Conservation (phyloP, 2,113 vertebrate genomes). For the Xenus cinereus region DNA sequence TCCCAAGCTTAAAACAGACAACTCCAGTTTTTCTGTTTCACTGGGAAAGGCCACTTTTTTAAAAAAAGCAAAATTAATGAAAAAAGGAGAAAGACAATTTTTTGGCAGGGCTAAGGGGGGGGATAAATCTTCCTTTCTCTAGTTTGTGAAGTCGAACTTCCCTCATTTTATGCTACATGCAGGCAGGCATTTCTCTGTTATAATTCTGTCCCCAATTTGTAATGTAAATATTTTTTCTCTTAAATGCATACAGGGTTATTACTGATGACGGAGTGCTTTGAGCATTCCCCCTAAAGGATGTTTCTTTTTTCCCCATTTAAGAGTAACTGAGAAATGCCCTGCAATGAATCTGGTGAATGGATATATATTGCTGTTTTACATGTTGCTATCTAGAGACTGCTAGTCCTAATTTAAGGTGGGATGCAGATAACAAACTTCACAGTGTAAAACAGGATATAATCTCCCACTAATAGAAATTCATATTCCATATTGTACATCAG, state of each 20-base stretch:
- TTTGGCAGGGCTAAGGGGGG: neutral
- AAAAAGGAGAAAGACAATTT: neutral
- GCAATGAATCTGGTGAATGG: neutral
- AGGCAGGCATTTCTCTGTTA: neutral
- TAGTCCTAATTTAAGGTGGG: slow-evolving; percentile 51
- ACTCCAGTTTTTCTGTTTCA: neutral
- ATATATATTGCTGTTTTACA: neutral
- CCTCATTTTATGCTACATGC: neutral
- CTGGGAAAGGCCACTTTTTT: neutral
- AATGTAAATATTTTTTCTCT: neutral
- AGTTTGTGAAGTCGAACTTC: neutral
- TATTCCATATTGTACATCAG: neutral
- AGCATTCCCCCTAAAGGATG: neutral
- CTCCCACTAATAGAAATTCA: slow-evolving; percentile 46
- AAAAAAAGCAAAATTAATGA: neutral
- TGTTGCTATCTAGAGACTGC: neutral
- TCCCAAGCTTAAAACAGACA: neutral
- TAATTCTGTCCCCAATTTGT: neutral
- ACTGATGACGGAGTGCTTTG: neutral
- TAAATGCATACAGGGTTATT: neutral
- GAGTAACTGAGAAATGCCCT: neutral
- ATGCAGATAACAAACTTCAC: slow-evolving; percentile 23
- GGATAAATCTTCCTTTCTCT: neutral
- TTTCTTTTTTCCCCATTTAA: neutral
- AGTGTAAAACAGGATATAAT: slow-evolving; percentile 11